Evolutionary conservation across 2,797 vertebrate genomes (phyloP).

Genomic region (Malacoctenus gilli): DNA sequence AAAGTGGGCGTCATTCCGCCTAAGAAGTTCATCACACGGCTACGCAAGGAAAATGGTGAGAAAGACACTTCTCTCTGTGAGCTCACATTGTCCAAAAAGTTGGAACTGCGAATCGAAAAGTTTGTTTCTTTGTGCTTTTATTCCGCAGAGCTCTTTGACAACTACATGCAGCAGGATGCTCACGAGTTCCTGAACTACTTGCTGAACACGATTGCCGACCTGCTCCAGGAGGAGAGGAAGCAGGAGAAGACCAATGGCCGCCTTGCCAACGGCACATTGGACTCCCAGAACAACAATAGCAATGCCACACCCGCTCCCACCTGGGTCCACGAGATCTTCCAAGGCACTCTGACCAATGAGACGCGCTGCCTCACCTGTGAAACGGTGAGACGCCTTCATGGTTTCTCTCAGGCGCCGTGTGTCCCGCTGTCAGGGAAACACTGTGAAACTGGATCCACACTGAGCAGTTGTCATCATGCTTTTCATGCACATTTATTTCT

Average conservation of each 20-base stretch:
- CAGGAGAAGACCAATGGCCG: slow-evolving; percentile 97
- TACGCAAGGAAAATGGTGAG: slow-evolving; percentile 97
- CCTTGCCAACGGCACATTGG: slow-evolving; percentile 87
- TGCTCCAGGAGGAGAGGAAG: slow-evolving; percentile 96
- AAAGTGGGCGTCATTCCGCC: slow-evolving; percentile 98
- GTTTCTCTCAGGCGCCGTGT: too few relatives aligned
- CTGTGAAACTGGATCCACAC: too few relatives aligned
- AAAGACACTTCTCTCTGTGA: too few relatives aligned
- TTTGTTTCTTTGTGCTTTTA: too few relatives aligned
- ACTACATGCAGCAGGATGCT: slow-evolving; percentile 99
- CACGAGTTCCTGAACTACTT: slow-evolving; percentile 98
- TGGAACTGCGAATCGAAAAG: too few relatives aligned
- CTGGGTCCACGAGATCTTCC: slow-evolving; percentile 99
- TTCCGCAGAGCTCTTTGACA: slow-evolving; percentile 93
- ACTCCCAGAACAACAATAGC: slow-evolving; percentile 95
- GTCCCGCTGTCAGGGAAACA: too few relatives aligned
- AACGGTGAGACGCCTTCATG: slow-evolving; percentile 81
- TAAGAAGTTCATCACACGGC: slow-evolving; percentile 96
- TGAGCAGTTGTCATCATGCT: too few relatives aligned
- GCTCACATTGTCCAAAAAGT: too few relatives aligned
- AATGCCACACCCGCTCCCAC: slow-evolving; percentile 89
- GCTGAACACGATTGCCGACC: slow-evolving; percentile 97
- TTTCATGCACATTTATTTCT: neutral
- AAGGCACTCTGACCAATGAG: slow-evolving; percentile 98
- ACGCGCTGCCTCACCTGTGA: slow-evolving; percentile 98